Evolutionary conservation across 2,797 vertebrate genomes (phyloP), one percentile per base, ranked within the genome.

Genomic region (Sylvilagus floridanus): DNA sequence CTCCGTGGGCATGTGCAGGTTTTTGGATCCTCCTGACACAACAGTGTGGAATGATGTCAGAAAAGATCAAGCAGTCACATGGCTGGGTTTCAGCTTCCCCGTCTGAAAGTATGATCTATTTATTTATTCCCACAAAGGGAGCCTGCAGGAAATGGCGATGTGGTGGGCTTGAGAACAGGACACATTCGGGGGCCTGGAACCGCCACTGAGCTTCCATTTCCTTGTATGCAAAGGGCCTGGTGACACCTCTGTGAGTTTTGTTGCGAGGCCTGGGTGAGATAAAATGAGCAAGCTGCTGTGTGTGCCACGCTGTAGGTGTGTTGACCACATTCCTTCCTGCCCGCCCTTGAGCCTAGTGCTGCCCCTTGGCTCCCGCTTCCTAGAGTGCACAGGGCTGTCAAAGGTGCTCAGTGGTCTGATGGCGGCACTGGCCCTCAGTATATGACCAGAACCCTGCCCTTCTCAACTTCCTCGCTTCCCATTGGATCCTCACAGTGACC

Each of bases 111-210:
- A 76, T 37, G 47, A 72, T 90, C 65, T 65, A 79, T 93, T 81
- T 54, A 84, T 79, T 94, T 90, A 62, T 32, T 94, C 94, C 89
- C 82, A 50, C 28, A 68, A 87, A 84, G 84, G 90, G 71, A 94
- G 42, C 21, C 4, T 65, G 79, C 79, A 65, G 76, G 68, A 47
- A 65, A 82, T 11, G 47, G 90, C 83, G 42, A 68, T 52, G 62
- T 9, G 73, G 66, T 81, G 54, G 50, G 88, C 21, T 86, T 60
- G 79, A 93, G 86, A 88, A 78, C 9, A 47, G 17, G 47, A 83
- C 50, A 54, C 52, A 91, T 19, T 4, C 65, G 47, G 87, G 75
- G 30, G 73, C 68, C 0, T 4, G 17, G 19, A 62, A 82, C 42
- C 47, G 90, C 37, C 71, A 35, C 68, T 19, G 5, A 75, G 60